Evolutionary conservation across 2,797 vertebrate species (phyloP).

Genomic region (Chaenodraco wilsoni): DNA sequence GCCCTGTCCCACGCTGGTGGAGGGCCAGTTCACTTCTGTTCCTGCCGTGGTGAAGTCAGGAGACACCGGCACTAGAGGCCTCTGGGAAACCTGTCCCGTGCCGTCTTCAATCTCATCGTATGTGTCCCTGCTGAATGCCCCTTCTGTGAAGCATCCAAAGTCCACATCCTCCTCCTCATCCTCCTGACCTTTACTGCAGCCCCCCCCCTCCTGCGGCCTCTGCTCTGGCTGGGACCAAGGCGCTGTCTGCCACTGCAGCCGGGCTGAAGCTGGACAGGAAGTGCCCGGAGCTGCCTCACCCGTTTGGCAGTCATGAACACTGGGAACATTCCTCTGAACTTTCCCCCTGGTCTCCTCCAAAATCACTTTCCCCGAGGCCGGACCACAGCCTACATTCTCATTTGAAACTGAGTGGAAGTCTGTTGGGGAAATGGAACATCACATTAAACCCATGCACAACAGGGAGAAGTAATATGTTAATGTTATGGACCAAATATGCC

Average conservation of each 20-base stretch:
- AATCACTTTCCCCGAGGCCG: constrained; percentile 20
- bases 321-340: constrained; percentile 37
- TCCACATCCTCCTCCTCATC: constrained; percentile 84
- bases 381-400: constrained; percentile 18
- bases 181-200: constrained; percentile 61
- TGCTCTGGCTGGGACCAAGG: constrained; percentile 75
- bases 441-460: background rate
- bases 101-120: constrained; percentile 83
- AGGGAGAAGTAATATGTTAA: background rate
- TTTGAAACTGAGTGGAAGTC: constrained; percentile 52
- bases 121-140: constrained; percentile 74
- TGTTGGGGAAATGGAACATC: constrained; percentile 28
- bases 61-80: constrained; percentile 75
- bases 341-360: constrained; percentile 56
- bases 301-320: constrained; percentile 29
- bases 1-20: constrained; percentile 50
- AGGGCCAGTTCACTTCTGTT: constrained; percentile 74
- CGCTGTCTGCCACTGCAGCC: constrained; percentile 86
- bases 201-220: constrained; percentile 62
- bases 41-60: constrained; percentile 72
- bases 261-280: constrained; percentile 67
- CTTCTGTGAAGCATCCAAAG: constrained; percentile 81
- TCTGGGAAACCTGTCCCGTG: constrained; percentile 84
- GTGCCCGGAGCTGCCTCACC: constrained; percentile 35
- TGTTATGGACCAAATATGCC: too few relatives aligned